phyloP scores from a whole-genome alignment of 2,113 vertebrate genomes.

The Okapia johnstoni region DNA sequence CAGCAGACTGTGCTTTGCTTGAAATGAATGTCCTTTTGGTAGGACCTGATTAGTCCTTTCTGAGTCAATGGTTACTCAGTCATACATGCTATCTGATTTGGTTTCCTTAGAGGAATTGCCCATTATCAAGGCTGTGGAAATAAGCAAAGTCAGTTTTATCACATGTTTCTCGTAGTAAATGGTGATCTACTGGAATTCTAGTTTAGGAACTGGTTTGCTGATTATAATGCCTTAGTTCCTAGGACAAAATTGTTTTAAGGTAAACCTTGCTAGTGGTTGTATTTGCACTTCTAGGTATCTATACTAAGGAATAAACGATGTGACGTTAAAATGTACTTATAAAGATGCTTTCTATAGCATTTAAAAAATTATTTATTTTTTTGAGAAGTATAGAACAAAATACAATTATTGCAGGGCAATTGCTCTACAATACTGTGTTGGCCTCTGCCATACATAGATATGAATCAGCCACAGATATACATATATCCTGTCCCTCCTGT shows the following conservation, averaged over 20 bases:
- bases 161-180: background rate
- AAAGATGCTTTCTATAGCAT: background rate
- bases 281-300: background rate
- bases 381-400: background rate
- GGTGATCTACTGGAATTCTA: background rate
- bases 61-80: background rate
- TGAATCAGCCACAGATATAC: background rate
- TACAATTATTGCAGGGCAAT: background rate
- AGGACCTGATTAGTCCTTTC: background rate
- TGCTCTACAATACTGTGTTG: background rate
- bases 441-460: background rate
- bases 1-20: background rate
- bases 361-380: background rate
- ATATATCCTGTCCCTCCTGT: background rate
- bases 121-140: background rate
- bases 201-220: slow-evolving; percentile 6
- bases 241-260: background rate
- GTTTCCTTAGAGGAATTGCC: background rate
- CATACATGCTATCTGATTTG: background rate
- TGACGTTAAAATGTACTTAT: background rate
- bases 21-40: background rate
- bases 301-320: background rate
- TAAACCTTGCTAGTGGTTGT: background rate
- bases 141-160: background rate
- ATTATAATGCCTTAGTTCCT: background rate